phyloP scores from a whole-genome alignment of 35 echinoderm and acorn worm species.

The Chiridota heheva region DNA sequence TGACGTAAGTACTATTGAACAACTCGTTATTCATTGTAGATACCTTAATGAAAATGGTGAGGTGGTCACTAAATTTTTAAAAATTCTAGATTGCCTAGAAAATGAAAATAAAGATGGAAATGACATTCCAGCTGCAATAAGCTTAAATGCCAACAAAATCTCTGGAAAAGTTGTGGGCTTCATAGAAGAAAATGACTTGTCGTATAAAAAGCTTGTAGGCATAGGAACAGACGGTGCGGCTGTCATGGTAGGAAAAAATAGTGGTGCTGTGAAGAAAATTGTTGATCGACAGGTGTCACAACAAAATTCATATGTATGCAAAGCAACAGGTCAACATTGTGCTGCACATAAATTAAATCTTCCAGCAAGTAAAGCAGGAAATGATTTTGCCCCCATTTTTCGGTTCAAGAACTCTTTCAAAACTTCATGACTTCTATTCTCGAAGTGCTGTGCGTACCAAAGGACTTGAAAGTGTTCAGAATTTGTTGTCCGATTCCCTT shows the following conservation, averaged over 20 bases:
- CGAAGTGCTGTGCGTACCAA: slow-evolving; percentile 48
- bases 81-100: slow-evolving; percentile 31
- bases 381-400: not conserved
- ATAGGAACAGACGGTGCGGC: slow-evolving; percentile 38
- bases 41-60: slow-evolving; percentile 32
- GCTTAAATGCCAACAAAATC: slow-evolving; percentile 39
- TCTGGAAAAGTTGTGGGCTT: not conserved
- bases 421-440: slow-evolving; percentile 46
- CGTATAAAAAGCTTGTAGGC: not conserved
- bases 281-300: slow-evolving; percentile 9
- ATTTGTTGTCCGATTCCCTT: slow-evolving; percentile 7
- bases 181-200: slow-evolving; percentile 27
- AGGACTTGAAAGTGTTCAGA: slow-evolving; percentile 39
- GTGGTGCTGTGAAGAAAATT: slow-evolving; percentile 48
- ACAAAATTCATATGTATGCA: not conserved
- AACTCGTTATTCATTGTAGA: slow-evolving; percentile 39
- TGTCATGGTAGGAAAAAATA: slow-evolving; percentile 29
- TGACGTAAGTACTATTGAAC: slow-evolving; percentile 27
- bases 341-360: slow-evolving; percentile 25
- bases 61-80: slow-evolving; percentile 22
- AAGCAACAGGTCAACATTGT: slow-evolving; percentile 39
- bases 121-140: slow-evolving; percentile 19
- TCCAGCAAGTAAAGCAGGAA: slow-evolving; percentile 24
- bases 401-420: slow-evolving; percentile 16
- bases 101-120: not conserved